Evolutionary conservation across 2,797 vertebrate genomes (phyloP), one percentile per base, ranked within the genome.

Genomic region (Merluccius polli): DNA sequence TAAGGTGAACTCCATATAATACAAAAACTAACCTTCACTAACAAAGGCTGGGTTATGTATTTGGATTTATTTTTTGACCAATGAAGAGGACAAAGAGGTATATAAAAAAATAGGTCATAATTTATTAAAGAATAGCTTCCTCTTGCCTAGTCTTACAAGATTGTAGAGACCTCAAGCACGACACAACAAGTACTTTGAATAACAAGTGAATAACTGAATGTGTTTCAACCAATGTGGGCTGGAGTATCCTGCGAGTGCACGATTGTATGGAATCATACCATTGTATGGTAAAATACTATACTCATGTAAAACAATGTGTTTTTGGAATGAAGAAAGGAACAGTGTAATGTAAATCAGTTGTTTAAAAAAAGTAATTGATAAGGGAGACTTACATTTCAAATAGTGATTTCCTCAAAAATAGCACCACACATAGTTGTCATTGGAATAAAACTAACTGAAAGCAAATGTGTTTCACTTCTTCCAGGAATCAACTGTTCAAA

Each of bases 121-220:
- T 65, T 65, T 65, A 65, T 65, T 65, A 24, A 65, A 27, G 24
- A 65, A 65, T 27, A 27, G 59, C n/a, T 65, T 65, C 59, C 59
- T 24, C 52, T 48, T 48, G 44, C 44, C 44, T 4, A 48, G 44
- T 35, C 59, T 74, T 65, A 74, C 73, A 74, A 8, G 16, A 29
- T 24, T 29, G n/a, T 18, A 68, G 33, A 74, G 73, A 41, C 33
- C 4, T 10, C 12, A 21, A 44, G 27, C 27, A 5, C 2, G 29
- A 69, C 73, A 74, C 24, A 70, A 65, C 52, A 59, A 52, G 24
- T 24, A 24, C n/a, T 27, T 65, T 65, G n/a, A 65, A 65, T 27
- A 27, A 65, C 59, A 65, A 65, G 59, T 12, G 2, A 24, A 59
- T 59, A 59, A 65, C 9, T 24, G 59, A 65, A 27, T 27, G 10